Base-by-base conservation (phyloP, 2,888 invertebrate species). In the Xestia xanthographa region DNA sequence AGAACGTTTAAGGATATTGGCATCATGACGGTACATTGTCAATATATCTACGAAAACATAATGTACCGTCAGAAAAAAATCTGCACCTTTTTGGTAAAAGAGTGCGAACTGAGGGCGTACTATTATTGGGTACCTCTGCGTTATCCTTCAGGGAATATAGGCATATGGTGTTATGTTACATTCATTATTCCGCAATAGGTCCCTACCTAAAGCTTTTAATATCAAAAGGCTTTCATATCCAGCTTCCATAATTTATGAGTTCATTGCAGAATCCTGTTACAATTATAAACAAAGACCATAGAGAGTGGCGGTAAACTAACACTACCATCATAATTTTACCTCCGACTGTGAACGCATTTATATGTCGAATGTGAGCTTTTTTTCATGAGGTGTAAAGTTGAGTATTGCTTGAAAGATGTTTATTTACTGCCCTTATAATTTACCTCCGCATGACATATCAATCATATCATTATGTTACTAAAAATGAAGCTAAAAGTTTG, bases 261-360 rank as follows among this genome's bases (percentile, higher is more conserved):
- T 63, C 66, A 60, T 79, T 70, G 75, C 77, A 63, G 65, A 71
- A 56, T 69, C 48, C 72, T 70, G 76, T 82, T 69, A 72, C 78
- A 60, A 82, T 89, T 85, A 81, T 84, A 83, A 82, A 88, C 82
- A 76, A 77, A 79, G 72, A 76, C 84, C 77, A 86, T 85, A 76
- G 85, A 76, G 85, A 91, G 86, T 84, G 82, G 69, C 82, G 87
- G 92, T 92, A 91, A 92, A 80, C 78, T 84, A 84, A 92, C 82
- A 92, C 90, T 88, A 89, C 90, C 91, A 83, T 83, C 88, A 90
- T 90, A 84, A 86, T 77, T 80, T 81, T 82, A 86, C 75, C 76
- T 74, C 67, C 43, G 20, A 26, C 17, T 29, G 11, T 12, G 22
- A n/a, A 48, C 45, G 11, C 11, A 43, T 72, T 63, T 45, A 1